Evolutionary conservation across 2,113 vertebrate species (phyloP).

Genomic region (Columbina picui): DNA sequence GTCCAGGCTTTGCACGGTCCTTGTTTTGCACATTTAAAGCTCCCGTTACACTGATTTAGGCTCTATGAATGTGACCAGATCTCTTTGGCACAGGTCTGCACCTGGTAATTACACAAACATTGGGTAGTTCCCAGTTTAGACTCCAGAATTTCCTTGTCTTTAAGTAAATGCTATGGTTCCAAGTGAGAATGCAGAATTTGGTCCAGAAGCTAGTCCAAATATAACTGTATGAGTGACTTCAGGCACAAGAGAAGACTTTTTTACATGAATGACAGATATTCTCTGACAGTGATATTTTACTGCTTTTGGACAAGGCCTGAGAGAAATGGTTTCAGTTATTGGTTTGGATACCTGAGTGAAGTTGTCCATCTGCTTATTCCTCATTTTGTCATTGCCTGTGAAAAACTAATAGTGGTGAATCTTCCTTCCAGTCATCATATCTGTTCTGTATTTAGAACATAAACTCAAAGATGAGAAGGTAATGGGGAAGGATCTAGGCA

Average conservation of each 20-base stretch:
- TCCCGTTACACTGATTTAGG: neutral
- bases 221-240: neutral
- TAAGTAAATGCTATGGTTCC: neutral
- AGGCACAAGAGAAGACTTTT: neutral
- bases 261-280: neutral
- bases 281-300: neutral
- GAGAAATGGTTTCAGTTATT: neutral
- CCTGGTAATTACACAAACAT: neutral
- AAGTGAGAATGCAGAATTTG: neutral
- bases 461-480: neutral
- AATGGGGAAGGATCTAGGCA: neutral
- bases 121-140: neutral
- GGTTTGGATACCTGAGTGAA: neutral
- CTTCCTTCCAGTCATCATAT: neutral
- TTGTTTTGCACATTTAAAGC: neutral
- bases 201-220: neutral
- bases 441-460: neutral
- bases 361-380: neutral
- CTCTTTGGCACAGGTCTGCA: neutral
- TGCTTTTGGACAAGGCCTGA: neutral
- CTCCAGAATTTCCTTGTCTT: neutral
- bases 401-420: neutral
- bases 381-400: neutral
- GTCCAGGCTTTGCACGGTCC: neutral
- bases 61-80: too few relatives aligned